Evolutionary conservation across 2,888 invertebrate genomes (phyloP).

Genomic region (Polymixis flavicincta): DNA sequence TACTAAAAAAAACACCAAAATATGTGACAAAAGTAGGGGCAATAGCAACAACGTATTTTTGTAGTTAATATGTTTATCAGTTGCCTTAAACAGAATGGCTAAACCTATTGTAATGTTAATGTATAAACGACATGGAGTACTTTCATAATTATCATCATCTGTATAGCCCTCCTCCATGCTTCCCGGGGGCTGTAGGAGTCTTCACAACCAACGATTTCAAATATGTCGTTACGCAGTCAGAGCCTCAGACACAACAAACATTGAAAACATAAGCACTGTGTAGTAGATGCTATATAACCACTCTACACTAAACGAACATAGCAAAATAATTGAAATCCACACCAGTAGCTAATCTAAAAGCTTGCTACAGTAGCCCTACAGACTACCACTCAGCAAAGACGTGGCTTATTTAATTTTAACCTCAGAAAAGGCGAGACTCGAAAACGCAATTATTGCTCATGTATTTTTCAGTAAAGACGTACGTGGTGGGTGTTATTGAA

Average conservation of each 20-base stretch:
- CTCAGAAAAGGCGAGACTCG: slow-evolving; percentile 46
- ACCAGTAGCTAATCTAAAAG: slow-evolving; percentile 25
- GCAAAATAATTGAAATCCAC: slow-evolving; percentile 13
- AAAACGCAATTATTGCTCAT: slow-evolving; percentile 66
- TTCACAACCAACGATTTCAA: background rate
- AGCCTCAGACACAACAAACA: background rate
- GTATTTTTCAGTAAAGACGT: slow-evolving; percentile 66
- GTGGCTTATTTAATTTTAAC: slow-evolving; percentile 62
- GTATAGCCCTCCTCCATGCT: too few relatives aligned
- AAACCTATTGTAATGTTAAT: background rate
- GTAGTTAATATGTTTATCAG: too few relatives aligned
- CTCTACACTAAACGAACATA: background rate
- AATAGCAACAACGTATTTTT: background rate
- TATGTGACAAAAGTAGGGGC: too few relatives aligned
- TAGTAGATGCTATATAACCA: background rate
- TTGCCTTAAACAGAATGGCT: too few relatives aligned
- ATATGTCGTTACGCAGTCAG: too few relatives aligned
- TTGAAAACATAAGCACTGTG: background rate
- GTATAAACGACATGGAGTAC: too few relatives aligned
- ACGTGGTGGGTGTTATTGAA: slow-evolving; percentile 59
- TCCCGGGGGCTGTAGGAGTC: background rate
- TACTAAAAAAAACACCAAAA: background rate
- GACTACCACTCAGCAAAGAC: slow-evolving; percentile 42
- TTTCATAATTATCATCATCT: too few relatives aligned
- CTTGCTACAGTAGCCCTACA: slow-evolving; percentile 27